Evolutionary conservation across 2,113 vertebrate genomes (phyloP), one percentile per base, ranked within the genome.

Genomic region (Oplegnathus fasciatus): DNA sequence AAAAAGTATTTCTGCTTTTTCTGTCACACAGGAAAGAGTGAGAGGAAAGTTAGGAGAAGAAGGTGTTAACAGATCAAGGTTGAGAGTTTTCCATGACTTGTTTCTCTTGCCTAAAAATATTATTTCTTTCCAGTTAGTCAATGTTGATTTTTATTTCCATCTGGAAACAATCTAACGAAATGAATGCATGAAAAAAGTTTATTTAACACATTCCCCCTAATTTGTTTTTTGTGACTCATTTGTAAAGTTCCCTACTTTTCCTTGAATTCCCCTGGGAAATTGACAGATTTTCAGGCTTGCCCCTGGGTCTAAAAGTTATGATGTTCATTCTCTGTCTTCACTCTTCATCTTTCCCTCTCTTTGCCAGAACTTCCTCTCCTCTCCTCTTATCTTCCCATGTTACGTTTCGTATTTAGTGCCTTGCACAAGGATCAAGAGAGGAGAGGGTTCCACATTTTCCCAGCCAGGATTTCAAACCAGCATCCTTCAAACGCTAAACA

Each of bases 31-130:
- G 75, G 67, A 48, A 89, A 77, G 69, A 85, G 85, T 83, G 85
- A 87, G 85, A 88, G 46, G 85, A 89, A 91, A 91, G 88, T 88
- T 48, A 28, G 71, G 72, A 84, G 55, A 72, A 67, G 74, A 61
- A 68, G 76, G 50, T 87, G 84, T 65, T 13, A 57, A 62, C 66
- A 68, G 58, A 64, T 42, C 50, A 68, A 60, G 69, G 48, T 9
- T 64, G 37, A 68, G 72, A 48, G 66, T 80, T 86, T 84, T 84
- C 62, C 66, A 48, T 75, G 40, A 86, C 37, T 69, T 69, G 11
- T 46, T 81, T 37, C 67, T 72, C 26, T 60, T 61, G 44, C 13
- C 32, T 48, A 78, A 64, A 87, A 82, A 83, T 76, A 55, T 5
- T 0, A 42, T 75, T 74, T 87, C 2, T 74, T 82, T 85, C 78